Percentiles rank a stretch among this genome's conserved stretches.
Evolutionary conservation across 2,113 vertebrate species (phyloP).

Genomic region (Gymnocephalus cernua): DNA sequence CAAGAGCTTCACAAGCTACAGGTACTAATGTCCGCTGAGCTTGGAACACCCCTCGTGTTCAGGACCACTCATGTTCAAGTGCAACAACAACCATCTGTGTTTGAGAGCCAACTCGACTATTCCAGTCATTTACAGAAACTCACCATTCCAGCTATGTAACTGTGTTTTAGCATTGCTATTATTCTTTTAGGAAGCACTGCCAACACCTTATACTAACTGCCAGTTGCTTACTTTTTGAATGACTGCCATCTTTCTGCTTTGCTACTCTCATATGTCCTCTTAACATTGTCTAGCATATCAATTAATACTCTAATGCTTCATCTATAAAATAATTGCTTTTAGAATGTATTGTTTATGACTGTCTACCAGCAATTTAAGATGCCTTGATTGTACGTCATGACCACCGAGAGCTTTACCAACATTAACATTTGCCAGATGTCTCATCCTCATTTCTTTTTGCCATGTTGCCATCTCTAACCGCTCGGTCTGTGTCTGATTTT

Average conservation of each 20-base stretch:
- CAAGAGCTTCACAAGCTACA: conserved; percentile 93
- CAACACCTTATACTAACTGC: conserved; percentile 44
- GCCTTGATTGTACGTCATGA: conserved; percentile 22
- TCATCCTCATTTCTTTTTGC: conserved; percentile 40
- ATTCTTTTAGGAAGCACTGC: neutral
- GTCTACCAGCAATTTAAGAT: conserved; percentile 25
- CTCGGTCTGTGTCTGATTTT: conserved; percentile 46
- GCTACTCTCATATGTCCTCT: conserved; percentile 36
- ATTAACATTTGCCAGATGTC: conserved; percentile 10
- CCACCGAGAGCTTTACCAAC: conserved; percentile 19
- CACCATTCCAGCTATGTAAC: conserved; percentile 14
- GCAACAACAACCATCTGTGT: conserved; percentile 12
- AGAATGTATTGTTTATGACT: conserved; percentile 5
- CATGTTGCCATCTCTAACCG: conserved; percentile 53
- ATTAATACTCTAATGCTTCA: neutral
- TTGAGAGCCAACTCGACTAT: neutral
- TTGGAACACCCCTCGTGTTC: neutral
- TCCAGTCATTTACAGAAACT: conserved; percentile 28
- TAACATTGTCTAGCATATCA: conserved; percentile 16
- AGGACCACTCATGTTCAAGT: conserved; percentile 14
- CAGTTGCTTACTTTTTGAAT: conserved; percentile 15
- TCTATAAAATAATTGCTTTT: neutral
- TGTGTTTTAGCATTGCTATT: conserved; percentile 2
- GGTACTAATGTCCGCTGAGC: conserved; percentile 78
- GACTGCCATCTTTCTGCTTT: conserved; percentile 41